Evolutionary conservation across 2,113 vertebrate genomes (phyloP), one percentile per base, ranked within the genome.

Genomic region (Rattus rattus): DNA sequence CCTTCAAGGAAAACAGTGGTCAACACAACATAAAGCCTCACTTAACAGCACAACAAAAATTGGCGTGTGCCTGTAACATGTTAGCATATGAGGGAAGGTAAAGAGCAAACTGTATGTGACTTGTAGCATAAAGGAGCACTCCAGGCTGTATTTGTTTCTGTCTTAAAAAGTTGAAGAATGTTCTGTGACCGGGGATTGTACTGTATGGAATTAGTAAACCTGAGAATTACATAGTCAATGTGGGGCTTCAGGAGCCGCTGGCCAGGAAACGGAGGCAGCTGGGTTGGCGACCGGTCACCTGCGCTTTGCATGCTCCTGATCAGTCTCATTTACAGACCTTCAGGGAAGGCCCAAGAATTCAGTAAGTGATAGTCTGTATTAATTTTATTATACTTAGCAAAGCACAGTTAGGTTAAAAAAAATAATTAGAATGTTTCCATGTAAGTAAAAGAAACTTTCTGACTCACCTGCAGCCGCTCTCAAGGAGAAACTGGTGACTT

Each of bases 171-270:
- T n/a, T 39, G 88, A 91, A 24, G 26, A 85, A 59, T 7, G 73
- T 84, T 88, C 88, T 85, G n/a, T 59, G 56, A 61, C 12, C 12
- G 69, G 19, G 88, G 83, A 89, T 39, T 67, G 20, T 28, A 56
- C n/a, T 30, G 95, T 19, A 91, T 39, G 80, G 22, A 47, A 65
- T 93, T 63, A 54, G 52, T 9, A 69, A 90, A 52, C 6, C 33
- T 89, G 30, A 80, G 43, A 90, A 79, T 91, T 77, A 87, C 75
- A 54, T 85, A 88, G 7, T 95, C 77, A 85, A 49, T 16, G n/a
- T 28, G 47, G 36, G 65, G 17, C 75, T 95, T 26, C 20, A 83
- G 79, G 33, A 4, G 28, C 28, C 7, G 9, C 4, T 54, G 39
- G 16, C 36, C 76, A 92, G 52, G 81, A 54, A 91, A 70, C 19